Percentiles rank a stretch among this genome's conserved stretches.
phyloP scores from a whole-genome alignment of 2,888 invertebrate species.

The Pandemis cinnamomeana region DNA sequence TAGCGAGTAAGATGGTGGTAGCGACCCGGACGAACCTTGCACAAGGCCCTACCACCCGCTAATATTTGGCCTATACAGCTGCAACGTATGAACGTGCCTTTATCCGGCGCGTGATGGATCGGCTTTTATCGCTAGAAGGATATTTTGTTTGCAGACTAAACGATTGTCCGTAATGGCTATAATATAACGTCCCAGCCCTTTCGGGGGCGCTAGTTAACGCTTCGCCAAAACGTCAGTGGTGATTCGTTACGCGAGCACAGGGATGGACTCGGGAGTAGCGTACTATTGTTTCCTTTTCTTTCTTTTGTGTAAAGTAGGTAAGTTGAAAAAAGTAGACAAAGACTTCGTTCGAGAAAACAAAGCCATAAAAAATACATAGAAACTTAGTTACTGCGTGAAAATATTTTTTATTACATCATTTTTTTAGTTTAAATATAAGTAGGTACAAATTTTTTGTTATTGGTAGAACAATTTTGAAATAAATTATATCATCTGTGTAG shows the following conservation, averaged over 20 bases:
- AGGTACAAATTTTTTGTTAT: no score
- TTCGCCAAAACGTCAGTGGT: slow-evolving; percentile 68
- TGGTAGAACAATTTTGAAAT: no score
- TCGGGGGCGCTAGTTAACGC: slow-evolving; percentile 70
- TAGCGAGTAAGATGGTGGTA: no score
- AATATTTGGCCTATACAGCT: not conserved
- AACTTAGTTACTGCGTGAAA: no score
- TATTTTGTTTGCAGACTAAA: slow-evolving; percentile 70
- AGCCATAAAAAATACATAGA: no score
- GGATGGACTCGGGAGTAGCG: slow-evolving; percentile 47
- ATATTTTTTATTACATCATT: no score
- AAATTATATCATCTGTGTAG: no score
- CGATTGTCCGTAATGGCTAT: slow-evolving; percentile 71
- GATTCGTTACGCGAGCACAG: slow-evolving; percentile 69
- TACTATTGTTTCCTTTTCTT: not conserved
- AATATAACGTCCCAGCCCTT: slow-evolving; percentile 62
- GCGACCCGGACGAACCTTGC: no score
- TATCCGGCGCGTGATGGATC: slow-evolving; percentile 59
- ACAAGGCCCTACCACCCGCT: no score
- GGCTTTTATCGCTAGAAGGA: slow-evolving; percentile 58
- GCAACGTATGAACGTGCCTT: slow-evolving; percentile 43
- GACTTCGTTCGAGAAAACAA: no score
- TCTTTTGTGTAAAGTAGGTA: not conserved
- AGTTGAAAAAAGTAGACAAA: not conserved
- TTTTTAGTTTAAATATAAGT: no score